These are phyloP conservation scores for Danio aesculapii DNA, from an alignment of 2,797 vertebrate genomes.

Conservation along the genomic window DNA sequence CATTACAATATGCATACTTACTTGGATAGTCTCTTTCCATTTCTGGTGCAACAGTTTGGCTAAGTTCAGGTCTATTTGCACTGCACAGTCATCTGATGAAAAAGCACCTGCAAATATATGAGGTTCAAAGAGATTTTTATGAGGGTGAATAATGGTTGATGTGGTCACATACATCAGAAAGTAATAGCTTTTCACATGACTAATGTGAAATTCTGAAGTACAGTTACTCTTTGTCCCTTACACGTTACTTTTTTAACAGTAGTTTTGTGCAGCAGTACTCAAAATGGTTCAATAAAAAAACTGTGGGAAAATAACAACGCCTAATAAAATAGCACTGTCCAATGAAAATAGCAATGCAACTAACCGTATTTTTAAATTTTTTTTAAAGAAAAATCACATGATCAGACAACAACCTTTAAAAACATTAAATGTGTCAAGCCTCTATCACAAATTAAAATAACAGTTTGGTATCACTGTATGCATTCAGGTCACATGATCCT, in stretches of 20 bases:
- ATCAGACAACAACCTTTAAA: too few relatives aligned
- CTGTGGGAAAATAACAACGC: too few relatives aligned
- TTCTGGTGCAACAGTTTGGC: slow-evolving; percentile 94
- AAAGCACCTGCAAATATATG: slow-evolving; percentile 74
- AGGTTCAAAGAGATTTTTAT: slow-evolving; percentile 1
- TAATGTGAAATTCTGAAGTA: background rate
- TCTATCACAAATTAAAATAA: background rate
- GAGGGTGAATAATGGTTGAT: background rate
- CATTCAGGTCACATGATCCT: background rate
- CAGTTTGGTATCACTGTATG: background rate
- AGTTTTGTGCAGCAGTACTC: background rate
- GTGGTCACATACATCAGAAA: background rate
- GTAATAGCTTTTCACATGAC: background rate
- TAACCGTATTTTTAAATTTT: too few relatives aligned
- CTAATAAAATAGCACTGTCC: too few relatives aligned
- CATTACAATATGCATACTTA: slow-evolving; percentile 71
- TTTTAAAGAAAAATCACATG: too few relatives aligned
- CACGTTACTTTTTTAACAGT: too few relatives aligned
- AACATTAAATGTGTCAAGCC: background rate
- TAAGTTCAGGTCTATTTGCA: slow-evolving; percentile 93
- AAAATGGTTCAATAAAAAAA: background rate
- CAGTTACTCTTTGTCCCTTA: background rate
- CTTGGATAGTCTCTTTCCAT: slow-evolving; percentile 96
- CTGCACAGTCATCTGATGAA: slow-evolving; percentile 88
- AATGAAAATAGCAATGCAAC: background rate